A percentile compares a stretch with the other conserved stretches of the same genome.
Conservation (phyloP, 2,888 invertebrate genomes). For the Pollenia amentaria region DNA sequence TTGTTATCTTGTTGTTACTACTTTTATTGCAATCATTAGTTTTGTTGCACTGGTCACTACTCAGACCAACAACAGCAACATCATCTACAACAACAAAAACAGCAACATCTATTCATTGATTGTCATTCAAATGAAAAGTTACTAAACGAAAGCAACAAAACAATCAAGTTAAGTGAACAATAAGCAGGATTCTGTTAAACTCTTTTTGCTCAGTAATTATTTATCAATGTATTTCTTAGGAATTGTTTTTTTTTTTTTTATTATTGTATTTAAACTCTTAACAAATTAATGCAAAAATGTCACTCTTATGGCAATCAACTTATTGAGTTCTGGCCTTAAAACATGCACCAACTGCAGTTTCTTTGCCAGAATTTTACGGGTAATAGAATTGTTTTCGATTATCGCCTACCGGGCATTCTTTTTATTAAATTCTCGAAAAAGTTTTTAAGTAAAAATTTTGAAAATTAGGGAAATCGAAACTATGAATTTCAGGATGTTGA, state of each 20-base stretch:
- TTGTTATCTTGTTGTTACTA: conserved; percentile 41
- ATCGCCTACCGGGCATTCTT: too few relatives aligned
- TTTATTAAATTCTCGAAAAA: too few relatives aligned
- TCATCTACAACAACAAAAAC: neutral
- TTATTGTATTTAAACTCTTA: conserved; percentile 52
- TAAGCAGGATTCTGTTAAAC: neutral
- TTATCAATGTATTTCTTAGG: conserved; percentile 53
- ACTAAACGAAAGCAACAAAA: neutral
- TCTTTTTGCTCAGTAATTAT: neutral
- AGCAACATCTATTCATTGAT: conserved; percentile 33
- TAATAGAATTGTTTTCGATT: too few relatives aligned
- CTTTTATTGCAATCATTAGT: conserved; percentile 71
- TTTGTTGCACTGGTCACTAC: conserved; percentile 46
- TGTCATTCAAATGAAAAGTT: conserved; percentile 52
- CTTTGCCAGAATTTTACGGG: neutral
- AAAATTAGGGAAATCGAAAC: too few relatives aligned
- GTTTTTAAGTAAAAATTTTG: too few relatives aligned
- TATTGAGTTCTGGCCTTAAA: conserved; percentile 59
- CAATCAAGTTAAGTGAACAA: neutral
- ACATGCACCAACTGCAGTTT: neutral
- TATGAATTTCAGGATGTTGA: too few relatives aligned
- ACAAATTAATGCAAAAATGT: conserved; percentile 74
- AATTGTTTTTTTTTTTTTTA: conserved; percentile 46
- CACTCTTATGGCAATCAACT: conserved; percentile 71
- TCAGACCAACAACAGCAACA: neutral